These are phyloP conservation scores for Gortyna flavago DNA, from an alignment of 2,888 invertebrate genomes.

Conservation along the genomic window DNA sequence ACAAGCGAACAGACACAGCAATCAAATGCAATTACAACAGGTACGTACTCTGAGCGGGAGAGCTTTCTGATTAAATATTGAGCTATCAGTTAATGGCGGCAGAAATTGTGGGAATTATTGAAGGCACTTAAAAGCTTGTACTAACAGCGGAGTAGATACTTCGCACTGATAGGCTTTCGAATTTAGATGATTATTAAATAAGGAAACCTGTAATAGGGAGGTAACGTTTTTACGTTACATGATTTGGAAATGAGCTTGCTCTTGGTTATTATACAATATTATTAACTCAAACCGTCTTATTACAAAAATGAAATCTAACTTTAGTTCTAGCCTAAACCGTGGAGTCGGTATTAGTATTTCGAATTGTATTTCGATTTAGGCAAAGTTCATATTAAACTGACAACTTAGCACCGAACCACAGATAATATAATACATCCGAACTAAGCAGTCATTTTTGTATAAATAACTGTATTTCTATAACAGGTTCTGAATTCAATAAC, in stretches of 20 bases:
- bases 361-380: too few relatives aligned
- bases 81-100: constrained; percentile 73
- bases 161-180: constrained; percentile 35
- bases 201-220: constrained; percentile 3
- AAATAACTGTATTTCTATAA: too few relatives aligned
- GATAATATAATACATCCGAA: too few relatives aligned
- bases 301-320: too few relatives aligned
- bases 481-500: too few relatives aligned
- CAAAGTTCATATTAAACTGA: too few relatives aligned
- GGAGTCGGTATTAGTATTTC: too few relatives aligned
- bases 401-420: too few relatives aligned
- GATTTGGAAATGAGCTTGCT: not conserved
- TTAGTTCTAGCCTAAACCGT: too few relatives aligned
- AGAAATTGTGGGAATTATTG: constrained; percentile 74
- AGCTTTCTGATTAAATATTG: constrained; percentile 77
- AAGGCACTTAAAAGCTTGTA: constrained; percentile 66
- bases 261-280: not conserved
- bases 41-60: constrained; percentile 48
- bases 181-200: constrained; percentile 37
- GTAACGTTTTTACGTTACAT: not conserved
- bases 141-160: constrained; percentile 32
- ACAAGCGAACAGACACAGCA: constrained; percentile 28
- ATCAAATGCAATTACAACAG: constrained; percentile 54
- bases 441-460: too few relatives aligned
- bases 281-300: too few relatives aligned